These are phyloP conservation scores for Nerophis lumbriciformis DNA, from an alignment of 2,113 vertebrate species.

Conservation along the genomic window DNA sequence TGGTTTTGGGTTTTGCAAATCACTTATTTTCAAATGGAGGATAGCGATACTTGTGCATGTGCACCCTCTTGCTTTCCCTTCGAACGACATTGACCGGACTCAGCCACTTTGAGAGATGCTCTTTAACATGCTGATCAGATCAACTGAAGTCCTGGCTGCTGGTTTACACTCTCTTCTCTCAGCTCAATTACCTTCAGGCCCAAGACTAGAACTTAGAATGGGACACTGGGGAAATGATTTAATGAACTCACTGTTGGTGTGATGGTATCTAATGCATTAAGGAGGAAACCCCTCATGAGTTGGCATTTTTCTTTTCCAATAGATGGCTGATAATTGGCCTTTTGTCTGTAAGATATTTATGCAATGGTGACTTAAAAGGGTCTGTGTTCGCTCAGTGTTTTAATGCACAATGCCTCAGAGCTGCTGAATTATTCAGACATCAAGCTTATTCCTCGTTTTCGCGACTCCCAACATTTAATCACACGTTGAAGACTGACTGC, in stretches of 20 bases:
- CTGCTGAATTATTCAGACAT: not conserved
- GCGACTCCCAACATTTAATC: not conserved
- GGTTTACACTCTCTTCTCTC: not conserved
- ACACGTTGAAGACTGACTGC: not conserved
- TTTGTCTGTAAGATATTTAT: constrained; percentile 13
- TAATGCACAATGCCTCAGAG: not conserved
- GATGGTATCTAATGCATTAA: not conserved
- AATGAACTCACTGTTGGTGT: constrained; percentile 12
- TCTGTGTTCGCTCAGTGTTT: constrained; percentile 4
- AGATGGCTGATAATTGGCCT: not conserved
- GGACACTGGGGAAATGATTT: constrained; percentile 5
- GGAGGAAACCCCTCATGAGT: constrained; percentile 1
- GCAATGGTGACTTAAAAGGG: not conserved
- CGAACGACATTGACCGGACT: constrained; percentile 20
- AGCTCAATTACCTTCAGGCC: constrained; percentile 5
- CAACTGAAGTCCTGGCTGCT: constrained; percentile 8
- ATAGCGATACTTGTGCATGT: constrained; percentile 2
- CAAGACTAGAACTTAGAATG: constrained; percentile 4
- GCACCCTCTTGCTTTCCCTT: constrained; percentile 8
- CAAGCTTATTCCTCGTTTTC: not conserved
- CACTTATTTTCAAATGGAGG: too few relatives aligned
- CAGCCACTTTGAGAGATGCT: constrained; percentile 31
- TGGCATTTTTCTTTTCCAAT: not conserved
- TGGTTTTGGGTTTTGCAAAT: too few relatives aligned
- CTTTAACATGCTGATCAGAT: constrained; percentile 48